phyloP scores from a whole-genome alignment of 2,797 vertebrate genomes.

The Phrynocephalus vlangalii region DNA sequence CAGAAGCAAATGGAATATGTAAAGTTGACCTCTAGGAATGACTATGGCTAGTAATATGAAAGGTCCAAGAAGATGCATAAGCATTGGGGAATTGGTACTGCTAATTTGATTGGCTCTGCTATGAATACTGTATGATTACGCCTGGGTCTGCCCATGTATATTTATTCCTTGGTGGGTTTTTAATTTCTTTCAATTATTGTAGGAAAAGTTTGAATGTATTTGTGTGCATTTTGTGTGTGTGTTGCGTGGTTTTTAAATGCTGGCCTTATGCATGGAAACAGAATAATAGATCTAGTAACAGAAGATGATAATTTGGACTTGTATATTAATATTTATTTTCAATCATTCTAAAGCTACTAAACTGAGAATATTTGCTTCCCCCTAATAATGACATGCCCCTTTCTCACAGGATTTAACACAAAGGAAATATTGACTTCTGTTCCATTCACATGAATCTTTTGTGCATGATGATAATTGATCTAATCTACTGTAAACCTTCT shows the following conservation, averaged over 20 bases:
- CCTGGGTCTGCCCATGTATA: not conserved
- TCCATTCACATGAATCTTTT: slow-evolving; percentile 14
- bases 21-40: not conserved
- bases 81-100: too few species aligned
- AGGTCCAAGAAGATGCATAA: too few species aligned
- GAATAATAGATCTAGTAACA: not conserved
- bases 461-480: not conserved
- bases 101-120: not conserved
- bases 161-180: not conserved
- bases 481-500: slow-evolving; percentile 18
- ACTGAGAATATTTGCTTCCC: not conserved
- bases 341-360: not conserved
- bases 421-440: slow-evolving; percentile 10
- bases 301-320: not conserved
- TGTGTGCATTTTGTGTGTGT: too few species aligned
- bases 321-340: not conserved
- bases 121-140: not conserved
- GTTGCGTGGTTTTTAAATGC: too few species aligned
- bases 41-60: not conserved
- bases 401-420: not conserved
- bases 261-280: not conserved
- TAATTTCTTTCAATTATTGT: not conserved
- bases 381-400: not conserved
- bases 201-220: not conserved
- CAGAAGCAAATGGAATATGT: not conserved